These are phyloP conservation scores for Ypsolopha sequella DNA, from an alignment of 2,888 invertebrate species.

Conservation along the genomic window DNA sequence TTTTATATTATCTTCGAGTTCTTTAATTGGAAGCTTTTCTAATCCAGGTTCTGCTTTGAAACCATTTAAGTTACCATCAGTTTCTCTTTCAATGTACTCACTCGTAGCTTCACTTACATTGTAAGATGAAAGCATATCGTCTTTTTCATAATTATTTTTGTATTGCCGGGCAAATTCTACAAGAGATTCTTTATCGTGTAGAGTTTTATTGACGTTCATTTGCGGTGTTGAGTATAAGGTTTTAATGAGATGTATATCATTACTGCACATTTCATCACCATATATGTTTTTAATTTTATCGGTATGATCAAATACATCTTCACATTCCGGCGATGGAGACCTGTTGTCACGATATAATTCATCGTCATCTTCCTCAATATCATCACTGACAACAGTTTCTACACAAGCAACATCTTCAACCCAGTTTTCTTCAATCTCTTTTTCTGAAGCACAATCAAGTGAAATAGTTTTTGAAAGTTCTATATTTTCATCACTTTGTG, in stretches of 20 bases:
- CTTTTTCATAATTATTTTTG: neutral
- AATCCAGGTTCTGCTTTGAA: neutral
- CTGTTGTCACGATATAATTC: slow-evolving; percentile 12
- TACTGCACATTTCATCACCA: slow-evolving; percentile 37
- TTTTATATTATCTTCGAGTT: no score
- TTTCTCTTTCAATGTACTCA: neutral
- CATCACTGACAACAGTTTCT: slow-evolving; percentile 58
- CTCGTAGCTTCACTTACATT: neutral
- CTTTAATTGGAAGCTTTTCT: slow-evolving; percentile 5
- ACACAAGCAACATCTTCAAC: slow-evolving; percentile 56
- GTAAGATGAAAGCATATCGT: neutral
- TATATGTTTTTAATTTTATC: slow-evolving; percentile 40
- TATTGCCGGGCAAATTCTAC: neutral
- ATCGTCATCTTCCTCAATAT: slow-evolving; percentile 47
- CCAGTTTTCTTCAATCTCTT: slow-evolving; percentile 40
- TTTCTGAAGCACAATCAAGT: slow-evolving; percentile 25
- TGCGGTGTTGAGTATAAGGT: slow-evolving; percentile 48
- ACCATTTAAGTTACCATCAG: neutral
- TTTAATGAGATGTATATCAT: slow-evolving; percentile 41
- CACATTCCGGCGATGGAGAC: neutral
- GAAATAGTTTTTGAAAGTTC: slow-evolving; percentile 7
- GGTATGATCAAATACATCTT: slow-evolving; percentile 21
- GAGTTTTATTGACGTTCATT: slow-evolving; percentile 46
- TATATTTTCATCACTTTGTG: no score
- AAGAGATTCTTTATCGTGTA: slow-evolving; percentile 22